Evolutionary conservation across 2,797 vertebrate species (phyloP), one percentile per base, ranked within the genome.

Genomic region (Alauda arvensis): DNA sequence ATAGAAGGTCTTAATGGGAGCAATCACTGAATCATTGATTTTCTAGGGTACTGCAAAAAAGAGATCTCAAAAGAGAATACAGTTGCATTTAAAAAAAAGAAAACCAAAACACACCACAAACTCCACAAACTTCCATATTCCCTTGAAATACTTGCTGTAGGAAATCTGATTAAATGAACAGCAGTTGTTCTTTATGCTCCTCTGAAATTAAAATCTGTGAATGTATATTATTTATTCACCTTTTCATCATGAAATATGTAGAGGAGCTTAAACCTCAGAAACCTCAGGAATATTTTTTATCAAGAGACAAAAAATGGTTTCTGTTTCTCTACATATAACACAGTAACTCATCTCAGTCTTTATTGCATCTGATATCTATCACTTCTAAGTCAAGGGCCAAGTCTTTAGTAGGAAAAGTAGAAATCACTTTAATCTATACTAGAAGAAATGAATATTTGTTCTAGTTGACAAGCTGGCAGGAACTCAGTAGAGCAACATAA

Each of bases 401-500:
- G 52, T 77, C 8, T 45, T 11, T 39, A 86, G 48, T 21, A 62
- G 81, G 43, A 80, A 93, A 92, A 91, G 56, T 56, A 92, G 31
- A 80, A 91, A 59, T 85, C 39, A 67, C 65, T 91, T 83, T 59
- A 72, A 78, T 59, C 76, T 86, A 15, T 60, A 74, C 24, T 85
- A 53, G 56, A 88, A 88, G 66, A 91, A 91, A 91, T 43, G 18
- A 56, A 62, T 83, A 77, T 92, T 93, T 90, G 34, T 91, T 91
- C 49, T 72, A 63, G 57, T 57, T 9, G 28, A 83, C 63, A 88
- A 59, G 25, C 53, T 92, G 88, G 67, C 67, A 93, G 57, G 43
- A 77, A 40, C 60, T 88, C 69, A 65, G 70, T 55, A 61, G 25
- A 90, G 25, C 60, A 92, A 85, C 80, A 67, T 52, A 60, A 37